These are phyloP conservation scores for Neomonachus schauinslandi DNA, from an alignment of 2,113 vertebrate genomes.

Conservation along the genomic window DNA sequence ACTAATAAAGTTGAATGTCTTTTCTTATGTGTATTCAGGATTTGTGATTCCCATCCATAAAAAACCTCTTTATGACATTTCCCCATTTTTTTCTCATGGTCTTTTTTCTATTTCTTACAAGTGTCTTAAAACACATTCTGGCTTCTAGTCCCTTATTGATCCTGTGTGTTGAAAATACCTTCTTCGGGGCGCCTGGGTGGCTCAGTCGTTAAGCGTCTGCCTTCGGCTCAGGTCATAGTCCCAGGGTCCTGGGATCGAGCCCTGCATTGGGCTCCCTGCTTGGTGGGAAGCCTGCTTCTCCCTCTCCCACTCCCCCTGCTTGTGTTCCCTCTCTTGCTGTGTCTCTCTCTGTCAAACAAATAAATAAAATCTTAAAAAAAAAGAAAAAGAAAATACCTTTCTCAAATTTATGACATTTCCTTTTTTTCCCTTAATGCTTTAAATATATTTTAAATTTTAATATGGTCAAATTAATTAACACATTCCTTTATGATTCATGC, in stretches of 20 bases:
- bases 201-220: too few species aligned
- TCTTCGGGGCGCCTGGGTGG: background rate
- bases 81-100: background rate
- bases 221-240: too few species aligned
- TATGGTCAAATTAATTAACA: background rate
- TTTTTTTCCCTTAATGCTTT: background rate
- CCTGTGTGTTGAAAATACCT: background rate
- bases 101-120: background rate
- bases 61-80: background rate
- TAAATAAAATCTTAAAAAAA: too few species aligned
- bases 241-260: too few species aligned
- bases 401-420: background rate
- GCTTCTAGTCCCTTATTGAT: background rate
- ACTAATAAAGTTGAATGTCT: background rate
- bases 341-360: too few species aligned
- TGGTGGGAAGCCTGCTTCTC: too few species aligned
- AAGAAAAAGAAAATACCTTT: background rate
- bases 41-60: background rate
- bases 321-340: too few species aligned
- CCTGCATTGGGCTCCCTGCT: too few species aligned
- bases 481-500: background rate
- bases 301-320: too few species aligned
- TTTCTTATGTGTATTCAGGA: background rate
- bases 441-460: conserved; percentile 23
- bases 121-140: background rate